These are phyloP conservation scores for Probaryconus sp. DNA, from an alignment of 1,140 invertebrate genomes.

Conservation along the genomic window DNA sequence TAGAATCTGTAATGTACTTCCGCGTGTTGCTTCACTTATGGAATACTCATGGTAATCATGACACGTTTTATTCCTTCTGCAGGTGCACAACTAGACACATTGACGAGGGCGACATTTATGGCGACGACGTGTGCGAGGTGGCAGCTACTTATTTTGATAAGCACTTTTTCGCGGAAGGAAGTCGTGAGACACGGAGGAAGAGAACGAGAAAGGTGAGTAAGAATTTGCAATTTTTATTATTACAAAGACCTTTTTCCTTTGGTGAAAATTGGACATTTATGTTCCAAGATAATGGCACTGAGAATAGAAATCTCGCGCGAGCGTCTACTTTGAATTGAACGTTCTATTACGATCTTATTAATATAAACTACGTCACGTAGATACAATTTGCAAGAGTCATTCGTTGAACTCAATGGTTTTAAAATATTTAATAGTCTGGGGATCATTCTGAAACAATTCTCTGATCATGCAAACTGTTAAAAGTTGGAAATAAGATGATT, in stretches of 20 bases:
- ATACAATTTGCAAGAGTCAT: too few species aligned
- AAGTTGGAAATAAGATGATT: too few species aligned
- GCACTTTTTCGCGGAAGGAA: conserved; percentile 37
- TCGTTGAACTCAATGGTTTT: too few species aligned
- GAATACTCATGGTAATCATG: conserved; percentile 64
- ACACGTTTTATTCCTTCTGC: conserved; percentile 56
- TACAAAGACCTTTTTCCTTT: conserved; percentile 14
- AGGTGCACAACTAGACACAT: conserved; percentile 36
- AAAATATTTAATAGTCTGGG: too few species aligned
- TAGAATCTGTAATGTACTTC: conserved; percentile 59
- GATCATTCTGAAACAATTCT: too few species aligned
- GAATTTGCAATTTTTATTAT: conserved; percentile 42
- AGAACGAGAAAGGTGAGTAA: conserved; percentile 40
- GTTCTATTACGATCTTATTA: conserved; percentile 1
- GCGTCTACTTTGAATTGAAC: conserved; percentile 5
- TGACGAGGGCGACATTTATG: conserved; percentile 45
- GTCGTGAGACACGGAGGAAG: too few species aligned
- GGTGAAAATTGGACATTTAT: conserved; percentile 29
- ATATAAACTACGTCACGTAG: not conserved
- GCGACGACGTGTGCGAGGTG: conserved; percentile 41
- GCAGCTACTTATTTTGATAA: conserved; percentile 48
- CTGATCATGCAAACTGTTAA: too few species aligned
- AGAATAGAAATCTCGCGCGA: conserved; percentile 3
- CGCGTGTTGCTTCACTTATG: conserved; percentile 42
- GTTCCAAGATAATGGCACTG: conserved; percentile 22